A percentile compares a stretch with the other conserved stretches of the same genome.
Conservation (phyloP, 1,140 invertebrate species). For the Pemphigus obesinymphae region DNA sequence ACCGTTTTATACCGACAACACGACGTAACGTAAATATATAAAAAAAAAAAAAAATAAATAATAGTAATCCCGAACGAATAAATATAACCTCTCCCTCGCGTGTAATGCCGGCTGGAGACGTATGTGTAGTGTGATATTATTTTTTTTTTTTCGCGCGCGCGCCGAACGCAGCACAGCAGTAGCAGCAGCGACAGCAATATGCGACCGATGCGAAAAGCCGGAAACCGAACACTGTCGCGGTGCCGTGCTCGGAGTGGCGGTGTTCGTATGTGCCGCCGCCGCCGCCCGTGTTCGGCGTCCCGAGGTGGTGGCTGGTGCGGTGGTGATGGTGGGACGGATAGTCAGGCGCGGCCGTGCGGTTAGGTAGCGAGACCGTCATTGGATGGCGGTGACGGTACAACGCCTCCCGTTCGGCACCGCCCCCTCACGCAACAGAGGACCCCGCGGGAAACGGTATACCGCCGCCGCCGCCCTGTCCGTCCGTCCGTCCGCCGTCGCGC, state of each 20-base stretch:
- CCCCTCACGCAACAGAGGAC: neutral
- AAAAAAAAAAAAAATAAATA: neutral
- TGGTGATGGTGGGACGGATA: neutral
- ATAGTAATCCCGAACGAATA: neutral
- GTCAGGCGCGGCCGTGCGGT: neutral
- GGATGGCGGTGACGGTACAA: neutral
- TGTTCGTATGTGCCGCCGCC: neutral
- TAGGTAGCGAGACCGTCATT: neutral
- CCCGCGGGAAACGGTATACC: neutral
- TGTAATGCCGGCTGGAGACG: too few relatives aligned
- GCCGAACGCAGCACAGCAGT: neutral
- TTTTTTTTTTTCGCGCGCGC: neutral
- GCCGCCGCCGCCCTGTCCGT: neutral
- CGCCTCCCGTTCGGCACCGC: neutral
- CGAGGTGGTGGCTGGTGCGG: neutral
- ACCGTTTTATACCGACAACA: neutral
- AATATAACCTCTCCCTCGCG: too few relatives aligned
- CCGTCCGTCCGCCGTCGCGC: neutral
- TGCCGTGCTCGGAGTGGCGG: neutral
- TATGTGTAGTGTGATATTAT: neutral
- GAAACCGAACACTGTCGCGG: slow-evolving; percentile 36
- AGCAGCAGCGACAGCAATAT: neutral
- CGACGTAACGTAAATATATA: neutral
- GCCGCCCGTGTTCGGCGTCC: neutral
- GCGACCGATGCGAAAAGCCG: slow-evolving; percentile 32